Conservation (phyloP, 2,113 vertebrate species). For the Carassius auratus region DNA sequence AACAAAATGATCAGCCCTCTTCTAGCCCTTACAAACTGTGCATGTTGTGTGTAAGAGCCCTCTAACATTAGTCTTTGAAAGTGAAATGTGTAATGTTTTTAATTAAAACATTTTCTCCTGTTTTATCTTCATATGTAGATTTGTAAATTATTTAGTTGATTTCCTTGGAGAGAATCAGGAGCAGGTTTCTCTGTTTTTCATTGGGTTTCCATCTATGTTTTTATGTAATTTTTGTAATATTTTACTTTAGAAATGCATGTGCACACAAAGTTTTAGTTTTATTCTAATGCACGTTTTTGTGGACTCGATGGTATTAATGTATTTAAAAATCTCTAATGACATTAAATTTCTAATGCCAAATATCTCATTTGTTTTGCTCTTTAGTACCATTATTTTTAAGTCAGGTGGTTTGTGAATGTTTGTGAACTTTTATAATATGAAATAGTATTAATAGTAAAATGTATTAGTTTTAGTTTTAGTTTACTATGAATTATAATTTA, state of each 20-base stretch:
- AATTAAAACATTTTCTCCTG: not conserved
- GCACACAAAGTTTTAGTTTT: not conserved
- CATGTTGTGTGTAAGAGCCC: not conserved
- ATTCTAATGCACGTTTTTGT: not conserved
- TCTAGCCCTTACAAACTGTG: constrained; percentile 21
- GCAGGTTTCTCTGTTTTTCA: not conserved
- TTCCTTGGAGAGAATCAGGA: not conserved
- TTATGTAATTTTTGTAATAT: not conserved
- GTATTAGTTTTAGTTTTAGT: not conserved
- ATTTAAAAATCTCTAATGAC: too few species aligned
- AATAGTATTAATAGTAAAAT: not conserved
- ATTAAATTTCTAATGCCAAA: too few species aligned
- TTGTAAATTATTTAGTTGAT: not conserved
- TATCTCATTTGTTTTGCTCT: too few species aligned
- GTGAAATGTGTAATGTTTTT: not conserved
- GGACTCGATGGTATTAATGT: too few species aligned
- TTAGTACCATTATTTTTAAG: too few species aligned
- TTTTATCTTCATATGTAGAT: not conserved
- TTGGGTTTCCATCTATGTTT: not conserved
- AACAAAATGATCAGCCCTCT: constrained; percentile 6
- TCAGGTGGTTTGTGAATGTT: too few species aligned
- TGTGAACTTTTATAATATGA: too few species aligned
- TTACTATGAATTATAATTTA: not conserved
- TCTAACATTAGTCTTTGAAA: constrained; percentile 26
- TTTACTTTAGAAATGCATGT: not conserved